A percentile compares a stretch with the other conserved stretches of the same genome.
Conservation (phyloP, 1,140 invertebrate species). For the Mercenaria mercenaria region DNA sequence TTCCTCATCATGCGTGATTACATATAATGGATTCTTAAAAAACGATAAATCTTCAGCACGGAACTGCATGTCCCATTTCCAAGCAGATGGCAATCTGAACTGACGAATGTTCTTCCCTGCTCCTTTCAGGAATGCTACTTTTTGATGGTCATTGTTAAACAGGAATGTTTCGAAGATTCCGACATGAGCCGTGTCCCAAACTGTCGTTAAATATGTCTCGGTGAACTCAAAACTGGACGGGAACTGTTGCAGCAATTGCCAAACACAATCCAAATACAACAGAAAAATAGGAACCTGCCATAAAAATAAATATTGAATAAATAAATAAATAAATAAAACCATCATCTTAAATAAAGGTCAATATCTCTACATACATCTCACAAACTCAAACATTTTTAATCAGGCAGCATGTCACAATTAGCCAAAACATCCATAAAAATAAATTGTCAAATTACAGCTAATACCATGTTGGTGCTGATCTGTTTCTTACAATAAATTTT, state of each 20-base stretch:
- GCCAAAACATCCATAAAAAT: too few relatives aligned
- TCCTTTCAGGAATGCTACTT: conserved; percentile 85
- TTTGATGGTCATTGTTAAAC: conserved; percentile 90
- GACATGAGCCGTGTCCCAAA: conserved; percentile 95
- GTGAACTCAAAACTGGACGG: conserved; percentile 96
- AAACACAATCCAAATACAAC: conserved; percentile 96
- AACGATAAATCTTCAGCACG: conserved; percentile 77
- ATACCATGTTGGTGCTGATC: too few relatives aligned
- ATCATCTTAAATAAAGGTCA: too few relatives aligned
- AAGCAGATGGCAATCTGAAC: conserved; percentile 78
- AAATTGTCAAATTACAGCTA: too few relatives aligned
- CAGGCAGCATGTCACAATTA: too few relatives aligned
- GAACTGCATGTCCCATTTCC: conserved; percentile 84
- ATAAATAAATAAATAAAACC: too few relatives aligned
- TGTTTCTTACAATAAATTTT: too few relatives aligned
- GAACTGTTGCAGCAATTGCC: conserved; percentile 96
- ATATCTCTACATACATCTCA: too few relatives aligned
- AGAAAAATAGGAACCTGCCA: conserved; percentile 93
- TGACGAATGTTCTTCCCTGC: conserved; percentile 71
- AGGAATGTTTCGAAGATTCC: conserved; percentile 97
- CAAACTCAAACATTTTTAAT: too few relatives aligned
- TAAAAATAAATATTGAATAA: conserved; percentile 56
- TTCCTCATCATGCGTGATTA: conserved; percentile 69
- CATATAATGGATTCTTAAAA: conserved; percentile 84
- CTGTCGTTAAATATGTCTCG: conserved; percentile 95